Percentiles rank a stretch among this genome's conserved stretches.
phyloP scores from a whole-genome alignment of 1,140 invertebrate genomes.

The Cydia strobilella region DNA sequence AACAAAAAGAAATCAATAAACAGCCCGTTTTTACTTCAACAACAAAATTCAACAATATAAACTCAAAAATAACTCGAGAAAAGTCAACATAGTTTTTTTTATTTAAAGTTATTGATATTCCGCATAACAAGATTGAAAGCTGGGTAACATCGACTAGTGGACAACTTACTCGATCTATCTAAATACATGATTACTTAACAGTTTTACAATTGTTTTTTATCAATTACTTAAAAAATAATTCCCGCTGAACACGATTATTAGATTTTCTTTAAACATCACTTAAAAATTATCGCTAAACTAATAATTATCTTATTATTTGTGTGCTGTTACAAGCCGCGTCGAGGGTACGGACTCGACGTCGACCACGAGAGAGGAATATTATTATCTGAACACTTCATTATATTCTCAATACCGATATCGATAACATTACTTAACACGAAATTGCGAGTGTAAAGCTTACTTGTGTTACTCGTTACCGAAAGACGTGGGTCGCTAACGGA shows the following conservation, averaged over 20 bases:
- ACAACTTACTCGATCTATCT: conserved; percentile 73
- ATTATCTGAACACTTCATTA: conserved; percentile 77
- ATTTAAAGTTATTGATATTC: conserved; percentile 68
- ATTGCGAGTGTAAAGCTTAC: conserved; percentile 68
- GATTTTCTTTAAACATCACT: conserved; percentile 71
- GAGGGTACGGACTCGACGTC: conserved; percentile 40
- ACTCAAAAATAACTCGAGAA: conserved; percentile 70
- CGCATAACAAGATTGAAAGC: conserved; percentile 75
- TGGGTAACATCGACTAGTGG: conserved; percentile 74
- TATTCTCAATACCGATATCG: conserved; percentile 67
- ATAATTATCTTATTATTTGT: conserved; percentile 75
- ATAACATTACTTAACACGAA: conserved; percentile 71
- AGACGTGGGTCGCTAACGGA: conserved; percentile 69
- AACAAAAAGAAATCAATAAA: conserved; percentile 61
- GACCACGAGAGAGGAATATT: conserved; percentile 67
- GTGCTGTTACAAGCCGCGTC: conserved; percentile 63
- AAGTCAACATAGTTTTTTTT: conserved; percentile 67
- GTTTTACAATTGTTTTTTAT: conserved; percentile 73
- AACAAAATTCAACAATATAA: conserved; percentile 73
- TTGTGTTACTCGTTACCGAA: conserved; percentile 58
- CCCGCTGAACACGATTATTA: conserved; percentile 76
- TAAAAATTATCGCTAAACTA: conserved; percentile 75
- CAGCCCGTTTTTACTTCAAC: conserved; percentile 57
- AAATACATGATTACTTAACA: conserved; percentile 77
- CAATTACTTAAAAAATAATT: conserved; percentile 76